Percentiles rank a stretch among this genome's conserved stretches.
These are phyloP conservation scores for Phoxinus dragarum DNA, from an alignment of 2,797 vertebrate species.

Conservation along the genomic window DNA sequence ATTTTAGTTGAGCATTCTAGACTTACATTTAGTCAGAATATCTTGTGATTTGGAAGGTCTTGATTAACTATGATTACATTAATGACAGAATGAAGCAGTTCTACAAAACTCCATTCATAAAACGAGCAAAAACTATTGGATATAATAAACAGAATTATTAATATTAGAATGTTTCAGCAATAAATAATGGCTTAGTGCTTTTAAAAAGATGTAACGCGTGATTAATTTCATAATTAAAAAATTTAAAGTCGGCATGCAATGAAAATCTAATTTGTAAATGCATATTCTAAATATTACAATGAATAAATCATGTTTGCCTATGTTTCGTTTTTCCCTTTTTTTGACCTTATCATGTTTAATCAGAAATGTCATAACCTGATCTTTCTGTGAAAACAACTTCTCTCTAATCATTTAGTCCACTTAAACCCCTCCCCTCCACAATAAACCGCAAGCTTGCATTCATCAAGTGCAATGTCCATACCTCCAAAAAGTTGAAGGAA, in stretches of 20 bases:
- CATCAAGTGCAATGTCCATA: neutral
- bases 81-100: neutral
- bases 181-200: neutral
- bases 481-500: neutral
- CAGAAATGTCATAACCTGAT: neutral
- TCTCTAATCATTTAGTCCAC: neutral
- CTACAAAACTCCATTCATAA: slow-evolving; percentile 1
- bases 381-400: neutral
- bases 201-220: neutral
- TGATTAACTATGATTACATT: slow-evolving; percentile 1
- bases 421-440: neutral
- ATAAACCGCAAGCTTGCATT: neutral
- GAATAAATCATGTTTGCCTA: neutral
- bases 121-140: neutral
- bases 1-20: slow-evolving; percentile 4
- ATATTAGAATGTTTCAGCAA: neutral
- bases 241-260: neutral
- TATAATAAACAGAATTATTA: neutral
- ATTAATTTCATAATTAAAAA: neutral
- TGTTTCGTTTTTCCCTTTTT: no score
- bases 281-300: neutral
- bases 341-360: neutral
- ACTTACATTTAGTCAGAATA: neutral
- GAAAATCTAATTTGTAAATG: neutral
- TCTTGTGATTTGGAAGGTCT: neutral